Evolutionary conservation across 2,113 vertebrate species (phyloP).

Genomic region (Zosterops borbonicus): DNA sequence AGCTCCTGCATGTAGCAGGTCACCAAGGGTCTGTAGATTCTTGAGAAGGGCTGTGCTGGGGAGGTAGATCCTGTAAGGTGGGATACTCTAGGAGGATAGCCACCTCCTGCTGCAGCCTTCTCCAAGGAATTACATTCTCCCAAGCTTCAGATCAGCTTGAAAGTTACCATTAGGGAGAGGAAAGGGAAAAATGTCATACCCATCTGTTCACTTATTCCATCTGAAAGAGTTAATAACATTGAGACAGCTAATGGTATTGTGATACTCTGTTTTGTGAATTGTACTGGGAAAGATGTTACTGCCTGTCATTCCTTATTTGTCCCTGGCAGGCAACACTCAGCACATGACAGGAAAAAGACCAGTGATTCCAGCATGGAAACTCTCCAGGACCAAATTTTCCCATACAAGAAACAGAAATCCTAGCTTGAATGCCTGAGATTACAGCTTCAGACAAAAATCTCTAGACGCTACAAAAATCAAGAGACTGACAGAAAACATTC

Average conservation of each 20-base stretch:
- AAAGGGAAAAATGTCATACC: not conserved
- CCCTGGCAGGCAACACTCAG: slow-evolving; percentile 14
- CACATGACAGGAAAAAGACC: slow-evolving; percentile 40
- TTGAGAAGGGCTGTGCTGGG: not conserved
- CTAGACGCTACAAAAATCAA: not conserved
- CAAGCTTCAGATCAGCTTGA: not conserved
- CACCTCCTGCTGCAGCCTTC: not conserved
- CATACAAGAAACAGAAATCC: not conserved
- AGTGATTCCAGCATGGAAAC: slow-evolving; percentile 26
- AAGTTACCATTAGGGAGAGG: not conserved
- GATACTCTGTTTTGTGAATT: not conserved
- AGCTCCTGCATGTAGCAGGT: not conserved
- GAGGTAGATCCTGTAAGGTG: not conserved
- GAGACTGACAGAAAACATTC: not conserved
- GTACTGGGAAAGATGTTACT: slow-evolving; percentile 18
- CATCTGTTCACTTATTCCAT: not conserved
- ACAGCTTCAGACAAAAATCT: slow-evolving; percentile 30
- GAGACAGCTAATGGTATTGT: not conserved
- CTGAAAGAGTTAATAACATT: not conserved
- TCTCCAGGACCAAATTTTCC: slow-evolving; percentile 41
- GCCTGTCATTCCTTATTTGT: not conserved
- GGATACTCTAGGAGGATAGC: not conserved
- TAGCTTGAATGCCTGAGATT: not conserved
- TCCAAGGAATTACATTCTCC: not conserved
- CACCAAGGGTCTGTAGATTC: not conserved